These are phyloP conservation scores for Oscheius sp. DNA, from an alignment of 2,888 invertebrate species.

Conservation along the genomic window DNA sequence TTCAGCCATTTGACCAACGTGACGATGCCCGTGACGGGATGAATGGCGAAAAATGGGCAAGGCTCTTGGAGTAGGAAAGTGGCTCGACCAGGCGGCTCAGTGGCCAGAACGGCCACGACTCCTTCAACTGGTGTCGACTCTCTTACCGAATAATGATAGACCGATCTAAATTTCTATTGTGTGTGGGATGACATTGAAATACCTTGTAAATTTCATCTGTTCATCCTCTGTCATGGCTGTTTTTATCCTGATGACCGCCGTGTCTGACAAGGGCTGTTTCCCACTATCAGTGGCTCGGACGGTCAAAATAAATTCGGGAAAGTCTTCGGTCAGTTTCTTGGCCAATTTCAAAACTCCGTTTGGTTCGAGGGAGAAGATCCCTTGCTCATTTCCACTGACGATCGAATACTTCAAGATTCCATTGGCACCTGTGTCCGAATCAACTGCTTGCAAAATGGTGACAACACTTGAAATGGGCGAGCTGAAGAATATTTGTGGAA, in stretches of 20 bases:
- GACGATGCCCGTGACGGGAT: conserved; percentile 54
- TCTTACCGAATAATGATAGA: conserved; percentile 27
- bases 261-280: conserved; percentile 75
- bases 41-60: conserved; percentile 52
- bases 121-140: conserved; percentile 50
- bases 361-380: conserved; percentile 62
- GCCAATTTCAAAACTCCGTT: conserved; percentile 59
- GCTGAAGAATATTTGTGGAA: conserved; percentile 27
- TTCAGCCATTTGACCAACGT: conserved; percentile 54
- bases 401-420: conserved; percentile 93
- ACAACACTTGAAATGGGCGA: conserved; percentile 46
- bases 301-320: conserved; percentile 85
- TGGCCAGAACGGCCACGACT: conserved; percentile 42
- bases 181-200: too few relatives aligned
- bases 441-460: conserved; percentile 84
- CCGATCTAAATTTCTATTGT: neutral
- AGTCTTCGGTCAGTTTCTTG: conserved; percentile 45
- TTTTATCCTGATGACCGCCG: conserved; percentile 87
- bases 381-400: conserved; percentile 81
- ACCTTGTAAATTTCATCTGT: conserved; percentile 38
- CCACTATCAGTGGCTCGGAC: conserved; percentile 81
- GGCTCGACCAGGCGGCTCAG: conserved; percentile 40
- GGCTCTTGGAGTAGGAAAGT: conserved; percentile 38
- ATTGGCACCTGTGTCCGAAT: conserved; percentile 92
- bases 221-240: conserved; percentile 59